phyloP scores from a whole-genome alignment of 2,113 vertebrate genomes.

The Pica pica region DNA sequence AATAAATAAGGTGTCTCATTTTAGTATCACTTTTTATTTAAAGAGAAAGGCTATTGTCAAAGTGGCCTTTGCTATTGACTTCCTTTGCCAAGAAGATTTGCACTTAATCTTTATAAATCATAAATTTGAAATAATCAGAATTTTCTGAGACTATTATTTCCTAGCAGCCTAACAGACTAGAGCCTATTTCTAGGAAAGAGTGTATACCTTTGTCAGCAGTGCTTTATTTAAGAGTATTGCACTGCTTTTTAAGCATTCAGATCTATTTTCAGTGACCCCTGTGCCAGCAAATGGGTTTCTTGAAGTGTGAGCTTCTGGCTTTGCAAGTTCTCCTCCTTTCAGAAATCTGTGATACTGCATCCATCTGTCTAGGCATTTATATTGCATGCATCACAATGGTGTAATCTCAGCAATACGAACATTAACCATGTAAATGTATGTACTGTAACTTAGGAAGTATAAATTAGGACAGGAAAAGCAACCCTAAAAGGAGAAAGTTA shows the following conservation, averaged over 20 bases:
- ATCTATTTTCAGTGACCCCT: constrained; percentile 56
- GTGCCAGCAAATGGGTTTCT: constrained; percentile 40
- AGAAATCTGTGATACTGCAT: constrained; percentile 61
- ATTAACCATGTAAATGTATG: constrained; percentile 64
- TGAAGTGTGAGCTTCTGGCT: constrained; percentile 53
- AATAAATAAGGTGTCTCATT: neutral
- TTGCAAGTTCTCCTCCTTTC: constrained; percentile 56
- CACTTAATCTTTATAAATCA: neutral
- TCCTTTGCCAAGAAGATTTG: neutral
- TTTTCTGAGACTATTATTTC: neutral
- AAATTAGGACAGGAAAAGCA: constrained; percentile 56
- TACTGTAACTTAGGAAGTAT: constrained; percentile 45
- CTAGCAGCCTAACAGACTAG: neutral
- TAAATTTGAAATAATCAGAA: neutral
- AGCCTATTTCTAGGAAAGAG: constrained; percentile 14
- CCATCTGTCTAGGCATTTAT: constrained; percentile 63
- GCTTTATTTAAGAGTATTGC: constrained; percentile 21
- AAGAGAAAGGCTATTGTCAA: neutral
- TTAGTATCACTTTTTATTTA: neutral
- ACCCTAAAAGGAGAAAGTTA: constrained; percentile 40
- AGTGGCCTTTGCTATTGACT: neutral
- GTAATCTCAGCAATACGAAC: constrained; percentile 41
- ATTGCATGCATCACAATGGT: constrained; percentile 49
- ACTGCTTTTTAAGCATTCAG: constrained; percentile 12
- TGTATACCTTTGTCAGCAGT: constrained; percentile 45